Base-by-base conservation (phyloP, 2,797 vertebrate genomes). In the Ceryle rudis region DNA sequence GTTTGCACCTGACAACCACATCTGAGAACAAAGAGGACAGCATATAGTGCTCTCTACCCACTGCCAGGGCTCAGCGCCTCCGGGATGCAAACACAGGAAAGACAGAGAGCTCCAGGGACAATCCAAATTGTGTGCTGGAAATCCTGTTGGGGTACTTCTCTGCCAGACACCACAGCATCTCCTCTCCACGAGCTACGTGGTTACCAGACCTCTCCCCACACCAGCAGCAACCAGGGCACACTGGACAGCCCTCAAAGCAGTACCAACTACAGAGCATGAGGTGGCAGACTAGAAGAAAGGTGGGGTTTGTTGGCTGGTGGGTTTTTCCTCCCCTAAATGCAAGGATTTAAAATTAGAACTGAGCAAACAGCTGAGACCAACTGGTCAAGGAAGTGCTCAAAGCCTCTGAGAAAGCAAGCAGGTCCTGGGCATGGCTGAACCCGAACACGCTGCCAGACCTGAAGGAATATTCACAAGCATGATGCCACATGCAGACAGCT, bases 31-130 rank as follows among this genome's bases (percentile, higher is more conserved):
- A 57, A n/a, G 26, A 73, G 35, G 7, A 49, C 11, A 46, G 33
- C 23, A 7, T 0, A 5, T 0, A 39, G 28, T 2, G 2, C 9
- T 4, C 57, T 9, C 41, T 11, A 21, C 37, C 12, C 23, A n/a
- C 39, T 0, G 1, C 7, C 31, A 26, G 19, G 19, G 26, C 51
- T 46, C 29, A 3, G 20, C 10, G 2, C 13, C 11, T 9, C 60
- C 14, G 22, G 10, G 16, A n/a, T 23, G 62, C 67, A 37, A 22
- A 22, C 23, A 5, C 10, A 39, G 33, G 8, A 28, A 25, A 29
- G 5, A 26, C 9, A 33, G 39, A n/a, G 29, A 20, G 7, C 37
- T 33, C 46, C 1, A 9, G 14, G 25, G 42, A 18, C 35, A n/a
- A 33, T 6, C 9, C 6, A 37, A 8, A 78, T 14, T 21, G 9